Conservation (phyloP, 2,797 vertebrate genomes). For the Oreortyx pictus region DNA sequence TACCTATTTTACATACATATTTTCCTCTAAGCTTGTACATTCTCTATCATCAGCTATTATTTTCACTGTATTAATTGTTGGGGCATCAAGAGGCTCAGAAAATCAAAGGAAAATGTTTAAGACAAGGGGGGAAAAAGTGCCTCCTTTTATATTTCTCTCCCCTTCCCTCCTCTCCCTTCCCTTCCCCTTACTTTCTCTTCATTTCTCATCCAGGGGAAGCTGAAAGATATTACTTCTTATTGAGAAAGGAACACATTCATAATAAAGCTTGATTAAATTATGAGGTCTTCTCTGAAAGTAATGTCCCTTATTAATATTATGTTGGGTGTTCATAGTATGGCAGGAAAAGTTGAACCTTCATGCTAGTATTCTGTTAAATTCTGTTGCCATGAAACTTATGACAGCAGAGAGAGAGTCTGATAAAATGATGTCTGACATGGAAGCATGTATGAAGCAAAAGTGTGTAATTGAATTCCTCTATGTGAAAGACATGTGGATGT, state of each 20-base stretch:
- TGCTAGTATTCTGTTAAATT: background rate
- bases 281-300: background rate
- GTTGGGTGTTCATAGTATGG: background rate
- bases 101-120: background rate
- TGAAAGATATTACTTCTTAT: background rate
- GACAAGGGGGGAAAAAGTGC: rapidly evolving
- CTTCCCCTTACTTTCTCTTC: rapidly evolving
- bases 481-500: too few species aligned
- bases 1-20: background rate
- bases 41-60: background rate
- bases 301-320: background rate
- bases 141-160: rapidly evolving
- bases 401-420: background rate
- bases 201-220: background rate
- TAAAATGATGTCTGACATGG: background rate
- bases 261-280: background rate
- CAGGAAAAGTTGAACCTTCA: background rate
- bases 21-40: background rate
- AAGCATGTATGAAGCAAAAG: too few species aligned
- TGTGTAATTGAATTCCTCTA: too few species aligned
- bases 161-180: rapidly evolving
- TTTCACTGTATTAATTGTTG: background rate
- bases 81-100: background rate
- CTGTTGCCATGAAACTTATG: background rate
- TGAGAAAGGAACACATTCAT: background rate